Percentiles rank a stretch among this genome's conserved stretches.
These are phyloP conservation scores for Xenopus borealis DNA, from an alignment of 2,113 vertebrate species.

Conservation along the genomic window DNA sequence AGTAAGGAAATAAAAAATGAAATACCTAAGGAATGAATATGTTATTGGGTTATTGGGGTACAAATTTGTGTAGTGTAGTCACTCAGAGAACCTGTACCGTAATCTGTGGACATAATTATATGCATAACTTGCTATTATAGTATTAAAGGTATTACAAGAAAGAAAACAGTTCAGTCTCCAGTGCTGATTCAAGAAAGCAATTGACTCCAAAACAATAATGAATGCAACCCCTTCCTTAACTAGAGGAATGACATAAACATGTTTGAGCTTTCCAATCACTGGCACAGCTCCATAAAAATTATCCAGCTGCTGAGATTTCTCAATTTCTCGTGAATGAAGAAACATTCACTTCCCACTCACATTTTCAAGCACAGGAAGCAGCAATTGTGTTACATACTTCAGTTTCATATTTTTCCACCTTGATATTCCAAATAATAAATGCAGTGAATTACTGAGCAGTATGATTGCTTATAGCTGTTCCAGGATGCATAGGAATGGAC, in stretches of 20 bases:
- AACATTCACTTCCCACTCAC: background rate
- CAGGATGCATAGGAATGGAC: background rate
- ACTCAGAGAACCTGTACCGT: too few relatives aligned
- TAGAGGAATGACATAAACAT: constrained; percentile 20
- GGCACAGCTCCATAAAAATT: background rate
- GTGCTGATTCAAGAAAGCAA: background rate
- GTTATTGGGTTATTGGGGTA: too few relatives aligned
- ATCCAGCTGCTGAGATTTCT: constrained; percentile 21
- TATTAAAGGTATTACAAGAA: too few relatives aligned
- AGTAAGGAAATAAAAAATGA: too few relatives aligned
- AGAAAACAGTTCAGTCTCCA: too few relatives aligned
- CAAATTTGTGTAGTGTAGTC: too few relatives aligned
- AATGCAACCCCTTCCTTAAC: background rate
- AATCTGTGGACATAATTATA: too few relatives aligned
- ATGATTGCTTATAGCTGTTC: background rate
- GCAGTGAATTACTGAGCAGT: constrained; percentile 16
- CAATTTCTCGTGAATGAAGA: constrained; percentile 12
- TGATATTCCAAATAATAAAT: background rate
- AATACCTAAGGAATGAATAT: too few relatives aligned
- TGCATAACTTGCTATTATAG: too few relatives aligned
- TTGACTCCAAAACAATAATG: background rate
- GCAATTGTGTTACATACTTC: constrained; percentile 7
- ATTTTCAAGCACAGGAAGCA: constrained; percentile 25
- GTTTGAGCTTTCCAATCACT: background rate
- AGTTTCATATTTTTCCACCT: background rate